Conservation (phyloP, 2,113 vertebrate species). For the Bos indicus region DNA sequence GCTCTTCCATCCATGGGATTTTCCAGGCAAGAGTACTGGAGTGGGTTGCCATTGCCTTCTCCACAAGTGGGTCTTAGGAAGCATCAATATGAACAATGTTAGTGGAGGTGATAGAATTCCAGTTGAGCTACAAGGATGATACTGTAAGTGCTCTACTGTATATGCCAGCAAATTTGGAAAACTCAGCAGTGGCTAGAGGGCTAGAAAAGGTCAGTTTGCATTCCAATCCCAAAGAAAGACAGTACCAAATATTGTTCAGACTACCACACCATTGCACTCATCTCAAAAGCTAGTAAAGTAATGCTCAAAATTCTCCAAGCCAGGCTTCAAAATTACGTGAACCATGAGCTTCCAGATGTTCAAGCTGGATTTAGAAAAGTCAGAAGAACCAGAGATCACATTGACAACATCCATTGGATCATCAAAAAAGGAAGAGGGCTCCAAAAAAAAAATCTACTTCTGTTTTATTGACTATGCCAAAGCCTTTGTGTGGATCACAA, state of each 20-base stretch:
- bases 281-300: neutral
- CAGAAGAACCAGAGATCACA: neutral
- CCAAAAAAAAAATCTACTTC: neutral
- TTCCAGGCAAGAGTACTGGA: no score
- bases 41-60: no score
- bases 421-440: neutral
- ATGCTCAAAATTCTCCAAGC: neutral
- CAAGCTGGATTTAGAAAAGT: neutral
- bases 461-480: neutral
- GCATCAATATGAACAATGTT: neutral
- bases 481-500: neutral
- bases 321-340: rapidly evolving
- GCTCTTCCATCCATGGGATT: no score
- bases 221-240: neutral
- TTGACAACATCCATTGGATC: neutral
- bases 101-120: neutral
- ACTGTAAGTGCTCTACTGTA: neutral
- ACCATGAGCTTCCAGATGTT: neutral
- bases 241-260: neutral
- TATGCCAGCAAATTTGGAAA: neutral
- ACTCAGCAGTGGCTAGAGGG: neutral
- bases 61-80: neutral
- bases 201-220: neutral
- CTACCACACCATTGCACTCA: neutral
- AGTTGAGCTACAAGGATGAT: neutral